phyloP scores from a whole-genome alignment of 2,888 invertebrate genomes.

The Andrena bicolor region DNA sequence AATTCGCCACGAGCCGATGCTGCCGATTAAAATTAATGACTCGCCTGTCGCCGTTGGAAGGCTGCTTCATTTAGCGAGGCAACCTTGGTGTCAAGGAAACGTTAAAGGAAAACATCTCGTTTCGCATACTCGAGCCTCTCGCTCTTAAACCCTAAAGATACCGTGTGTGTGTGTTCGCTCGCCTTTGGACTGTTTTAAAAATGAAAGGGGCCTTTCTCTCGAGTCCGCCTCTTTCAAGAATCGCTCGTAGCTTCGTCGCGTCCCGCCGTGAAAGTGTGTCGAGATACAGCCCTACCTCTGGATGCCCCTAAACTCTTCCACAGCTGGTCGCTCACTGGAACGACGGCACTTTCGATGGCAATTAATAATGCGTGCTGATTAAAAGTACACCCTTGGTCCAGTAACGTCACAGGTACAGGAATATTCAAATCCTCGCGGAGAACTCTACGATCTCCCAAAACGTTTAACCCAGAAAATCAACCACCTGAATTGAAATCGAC shows the following conservation, averaged over 20 bases:
- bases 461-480: too few relatives aligned
- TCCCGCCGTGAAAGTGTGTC: conserved; percentile 46
- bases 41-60: background rate
- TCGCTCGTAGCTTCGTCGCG: conserved; percentile 53
- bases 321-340: conserved; percentile 4
- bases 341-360: background rate
- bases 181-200: conserved; percentile 61
- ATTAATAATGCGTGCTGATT: too few relatives aligned
- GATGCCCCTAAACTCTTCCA: conserved; percentile 7
- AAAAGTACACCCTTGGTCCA: too few relatives aligned
- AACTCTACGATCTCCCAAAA: too few relatives aligned
- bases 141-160: conserved; percentile 54
- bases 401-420: too few relatives aligned
- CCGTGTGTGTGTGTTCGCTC: conserved; percentile 26
- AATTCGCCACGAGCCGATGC: background rate
- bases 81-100: conserved; percentile 47
- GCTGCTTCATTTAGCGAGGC: conserved; percentile 30
- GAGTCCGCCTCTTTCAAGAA: conserved; percentile 57
- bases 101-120: conserved; percentile 55
- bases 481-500: too few relatives aligned
- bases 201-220: conserved; percentile 53
- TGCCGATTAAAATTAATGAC: conserved; percentile 50
- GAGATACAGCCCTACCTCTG: conserved; percentile 30
- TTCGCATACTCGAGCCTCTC: conserved; percentile 40
- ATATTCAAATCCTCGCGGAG: too few relatives aligned